A percentile compares a stretch with the other conserved stretches of the same genome.
phyloP scores from a whole-genome alignment of 1,140 invertebrate species.

The Drosophila kurseongensis region DNA sequence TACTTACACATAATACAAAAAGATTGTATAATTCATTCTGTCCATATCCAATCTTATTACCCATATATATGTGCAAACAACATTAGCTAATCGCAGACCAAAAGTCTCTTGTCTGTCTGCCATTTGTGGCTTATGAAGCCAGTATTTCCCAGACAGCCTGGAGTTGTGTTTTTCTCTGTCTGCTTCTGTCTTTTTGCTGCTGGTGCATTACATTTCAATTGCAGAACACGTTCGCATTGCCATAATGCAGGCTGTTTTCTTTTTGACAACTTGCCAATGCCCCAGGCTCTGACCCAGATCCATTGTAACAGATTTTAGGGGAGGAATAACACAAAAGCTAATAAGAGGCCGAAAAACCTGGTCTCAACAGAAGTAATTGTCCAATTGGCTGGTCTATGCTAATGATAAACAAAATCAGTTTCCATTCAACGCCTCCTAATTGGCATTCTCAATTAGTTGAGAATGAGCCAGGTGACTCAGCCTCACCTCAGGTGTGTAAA shows the following conservation, averaged over 20 bases:
- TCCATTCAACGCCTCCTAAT: background rate
- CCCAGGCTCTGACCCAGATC: constrained; percentile 28
- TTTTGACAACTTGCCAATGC: constrained; percentile 47
- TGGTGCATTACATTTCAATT: constrained; percentile 16
- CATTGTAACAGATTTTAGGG: constrained; percentile 6
- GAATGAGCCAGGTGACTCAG: too few relatives aligned
- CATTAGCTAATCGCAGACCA: constrained; percentile 45
- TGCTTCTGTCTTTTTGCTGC: constrained; percentile 15
- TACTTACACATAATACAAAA: background rate
- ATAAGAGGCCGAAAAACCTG: constrained; percentile 1
- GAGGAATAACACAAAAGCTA: background rate
- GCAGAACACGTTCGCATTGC: constrained; percentile 40
- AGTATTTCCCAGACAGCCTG: constrained; percentile 47
- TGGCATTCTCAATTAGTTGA: too few relatives aligned
- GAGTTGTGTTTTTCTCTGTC: constrained; percentile 21
- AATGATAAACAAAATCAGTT: constrained; percentile 3
- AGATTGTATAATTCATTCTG: constrained; percentile 21
- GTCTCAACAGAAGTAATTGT: background rate
- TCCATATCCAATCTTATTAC: constrained; percentile 21
- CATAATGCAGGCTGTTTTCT: constrained; percentile 37
- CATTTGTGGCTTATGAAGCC: constrained; percentile 22
- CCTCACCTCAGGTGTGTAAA: constrained; percentile 1
- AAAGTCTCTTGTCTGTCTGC: constrained; percentile 40
- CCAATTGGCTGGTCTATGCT: background rate
- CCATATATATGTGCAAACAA: constrained; percentile 16